phyloP scores from a whole-genome alignment of 2,888 invertebrate genomes.

The Syritta pipiens region DNA sequence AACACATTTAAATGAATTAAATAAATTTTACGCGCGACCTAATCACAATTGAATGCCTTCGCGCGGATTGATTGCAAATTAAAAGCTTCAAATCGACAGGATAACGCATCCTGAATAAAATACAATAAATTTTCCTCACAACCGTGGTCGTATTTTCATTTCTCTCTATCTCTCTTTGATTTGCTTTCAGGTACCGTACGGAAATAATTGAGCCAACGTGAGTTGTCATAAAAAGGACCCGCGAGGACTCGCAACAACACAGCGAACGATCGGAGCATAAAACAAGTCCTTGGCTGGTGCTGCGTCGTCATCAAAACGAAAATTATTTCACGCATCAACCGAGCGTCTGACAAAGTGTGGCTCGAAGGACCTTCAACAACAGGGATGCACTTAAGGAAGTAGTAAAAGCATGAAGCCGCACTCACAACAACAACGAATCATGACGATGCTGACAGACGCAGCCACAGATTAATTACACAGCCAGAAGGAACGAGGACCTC shows the following conservation, averaged over 20 bases:
- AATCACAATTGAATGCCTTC: slow-evolving; percentile 26
- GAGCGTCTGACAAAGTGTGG: background rate
- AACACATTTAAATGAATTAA: slow-evolving; percentile 71
- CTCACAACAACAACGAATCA: background rate
- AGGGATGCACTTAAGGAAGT: slow-evolving; percentile 47
- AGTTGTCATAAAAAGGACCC: slow-evolving; percentile 74
- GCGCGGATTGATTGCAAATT: slow-evolving; percentile 22
- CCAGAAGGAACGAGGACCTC: background rate
- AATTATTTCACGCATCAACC: slow-evolving; percentile 50
- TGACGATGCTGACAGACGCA: background rate
- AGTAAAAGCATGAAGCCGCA: slow-evolving; percentile 42
- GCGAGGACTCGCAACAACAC: slow-evolving; percentile 5
- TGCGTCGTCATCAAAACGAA: slow-evolving; percentile 57
- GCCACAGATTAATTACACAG: background rate
- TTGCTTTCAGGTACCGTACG: slow-evolving; percentile 66
- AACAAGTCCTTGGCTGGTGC: slow-evolving; percentile 34
- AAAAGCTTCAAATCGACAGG: slow-evolving; percentile 15
- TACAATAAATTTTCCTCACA: slow-evolving; percentile 7
- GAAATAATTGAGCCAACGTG: slow-evolving; percentile 72
- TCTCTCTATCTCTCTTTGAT: background rate
- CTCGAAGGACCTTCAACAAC: slow-evolving; percentile 33
- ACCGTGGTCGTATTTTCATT: background rate
- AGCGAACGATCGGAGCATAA: slow-evolving; percentile 27
- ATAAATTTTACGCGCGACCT: slow-evolving; percentile 73
- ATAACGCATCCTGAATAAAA: background rate